Base-by-base conservation (phyloP, 2,113 vertebrate genomes). In the Calonectris borealis region DNA sequence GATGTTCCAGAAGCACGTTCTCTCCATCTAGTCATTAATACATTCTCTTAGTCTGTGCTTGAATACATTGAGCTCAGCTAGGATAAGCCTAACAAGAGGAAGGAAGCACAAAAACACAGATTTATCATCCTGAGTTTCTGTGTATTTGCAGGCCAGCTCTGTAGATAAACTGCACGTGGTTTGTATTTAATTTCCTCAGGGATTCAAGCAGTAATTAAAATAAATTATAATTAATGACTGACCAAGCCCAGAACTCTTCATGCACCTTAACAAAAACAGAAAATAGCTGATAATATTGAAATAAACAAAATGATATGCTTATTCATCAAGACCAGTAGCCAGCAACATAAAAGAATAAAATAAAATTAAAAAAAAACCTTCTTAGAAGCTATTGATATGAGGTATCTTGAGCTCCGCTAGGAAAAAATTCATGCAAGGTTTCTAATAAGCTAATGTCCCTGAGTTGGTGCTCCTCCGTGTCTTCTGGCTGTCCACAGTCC, bases 151-250 rank as follows among this genome's bases (percentile, higher is more conserved):
- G 54, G 44, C 21, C 79, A 95, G 46, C 22, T 82, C 57, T 81
- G 31, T 65, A 91, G 77, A 60, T 84, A 81, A 61, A 52, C 29
- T 48, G 11, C 71, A 81, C 0, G 0, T 78, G 24, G 40, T 48
- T 93, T 76, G 61, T 42, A 61, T 71, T 88, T 95, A 83, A 94
- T 96, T 97, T 94, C 88, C 46, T 40, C 22, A 60, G 65, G 69
- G 94, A 91, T 89, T 94, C 72, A 85, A 82, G 34, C 44, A 69
- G 82, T 86, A 94, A 94, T 97, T 96, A 97, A 92, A 96, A 96
- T 83, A 93, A 96, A 94, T 88, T 90, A 86, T 90, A 93, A 90
- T 83, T 96, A 91, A 96, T 82, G 54, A 70, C 40, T 93, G 83
- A 72, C 72, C 65, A 94, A 89, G 25, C 13, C 34, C 77, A 72